A percentile compares a stretch with the other conserved stretches of the same genome.
Conservation (phyloP, 1,140 invertebrate genomes). For the Steinernema feltiae region DNA sequence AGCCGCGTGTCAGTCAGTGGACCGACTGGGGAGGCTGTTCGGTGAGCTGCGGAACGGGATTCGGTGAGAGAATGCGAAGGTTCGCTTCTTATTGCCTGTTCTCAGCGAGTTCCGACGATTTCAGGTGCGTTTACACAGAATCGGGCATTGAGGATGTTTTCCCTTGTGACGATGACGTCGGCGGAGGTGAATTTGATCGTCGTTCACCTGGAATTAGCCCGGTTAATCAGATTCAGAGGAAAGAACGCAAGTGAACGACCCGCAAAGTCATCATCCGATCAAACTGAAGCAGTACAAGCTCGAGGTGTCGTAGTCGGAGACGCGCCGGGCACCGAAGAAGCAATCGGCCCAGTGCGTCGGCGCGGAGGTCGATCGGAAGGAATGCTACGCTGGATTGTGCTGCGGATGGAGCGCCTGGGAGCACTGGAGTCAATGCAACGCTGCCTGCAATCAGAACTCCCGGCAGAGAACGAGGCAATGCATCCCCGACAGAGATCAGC, state of each 20-base stretch:
- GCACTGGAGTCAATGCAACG: slow-evolving; percentile 25
- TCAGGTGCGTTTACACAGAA: not conserved
- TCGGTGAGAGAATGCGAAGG: slow-evolving; percentile 27
- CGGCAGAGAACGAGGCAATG: slow-evolving; percentile 19
- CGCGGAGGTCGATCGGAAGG: slow-evolving; percentile 25
- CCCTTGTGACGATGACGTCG: not conserved
- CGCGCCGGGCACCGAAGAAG: not conserved
- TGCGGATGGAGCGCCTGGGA: slow-evolving; percentile 26
- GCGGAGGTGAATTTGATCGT: not conserved
- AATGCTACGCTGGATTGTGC: slow-evolving; percentile 30
- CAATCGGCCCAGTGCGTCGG: slow-evolving; percentile 21
- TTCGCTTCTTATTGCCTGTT: not conserved
- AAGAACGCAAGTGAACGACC: not conserved
- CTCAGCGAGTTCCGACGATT: not conserved
- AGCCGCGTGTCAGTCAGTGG: slow-evolving; percentile 35
- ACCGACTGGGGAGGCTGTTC: slow-evolving; percentile 32
- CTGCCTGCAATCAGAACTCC: slow-evolving; percentile 10
- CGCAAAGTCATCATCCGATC: not conserved
- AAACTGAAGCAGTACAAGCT: slow-evolving; percentile 4
- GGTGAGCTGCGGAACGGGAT: slow-evolving; percentile 33
- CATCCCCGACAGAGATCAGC: slow-evolving; percentile 16
- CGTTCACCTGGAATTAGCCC: not conserved
- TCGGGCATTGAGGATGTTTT: not conserved
- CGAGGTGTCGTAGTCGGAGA: not conserved
- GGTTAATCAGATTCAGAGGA: not conserved